These are phyloP conservation scores for Drosophila punjabiensis DNA, from an alignment of 1,140 invertebrate species.

Conservation along the genomic window DNA sequence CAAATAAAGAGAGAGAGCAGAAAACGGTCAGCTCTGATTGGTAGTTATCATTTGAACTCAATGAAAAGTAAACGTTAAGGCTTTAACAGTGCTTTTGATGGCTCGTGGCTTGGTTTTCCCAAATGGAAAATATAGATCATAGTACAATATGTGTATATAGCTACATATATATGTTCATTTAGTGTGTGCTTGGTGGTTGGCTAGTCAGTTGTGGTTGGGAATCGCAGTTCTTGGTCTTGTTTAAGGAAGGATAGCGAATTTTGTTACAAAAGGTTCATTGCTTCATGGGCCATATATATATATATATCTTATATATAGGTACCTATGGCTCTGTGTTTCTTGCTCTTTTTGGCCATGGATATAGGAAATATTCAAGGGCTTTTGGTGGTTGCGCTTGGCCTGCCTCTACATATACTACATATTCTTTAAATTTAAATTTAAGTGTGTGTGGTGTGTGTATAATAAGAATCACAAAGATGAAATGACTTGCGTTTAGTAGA, in stretches of 20 bases:
- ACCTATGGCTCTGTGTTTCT: conserved; percentile 24
- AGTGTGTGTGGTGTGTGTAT: conserved; percentile 35
- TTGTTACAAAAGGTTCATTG: conserved; percentile 7
- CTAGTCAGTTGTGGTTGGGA: conserved; percentile 26
- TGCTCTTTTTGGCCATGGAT: conserved; percentile 21
- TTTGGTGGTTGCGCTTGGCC: conserved; percentile 16
- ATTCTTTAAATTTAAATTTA: conserved; percentile 25
- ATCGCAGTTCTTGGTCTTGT: conserved; percentile 40
- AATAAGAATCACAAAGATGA: conserved; percentile 70
- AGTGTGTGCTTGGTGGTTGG: conserved; percentile 27
- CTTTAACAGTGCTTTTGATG: conserved; percentile 1
- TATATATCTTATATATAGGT: conserved; percentile 28
- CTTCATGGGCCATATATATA: conserved; percentile 17
- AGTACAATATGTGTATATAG: conserved; percentile 2
- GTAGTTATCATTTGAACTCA: not conserved
- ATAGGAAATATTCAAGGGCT: conserved; percentile 22
- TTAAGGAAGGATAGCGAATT: conserved; percentile 14
- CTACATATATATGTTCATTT: not conserved
- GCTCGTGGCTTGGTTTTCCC: conserved; percentile 1
- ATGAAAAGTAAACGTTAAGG: not conserved
- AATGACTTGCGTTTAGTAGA: conserved; percentile 69
- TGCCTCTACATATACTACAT: conserved; percentile 39
- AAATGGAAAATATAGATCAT: conserved; percentile 23
- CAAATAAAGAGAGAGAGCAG: too few relatives aligned
- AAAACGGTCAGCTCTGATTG: not conserved